Evolutionary conservation across 2,113 vertebrate species (phyloP).

Genomic region (Sitta europaea): DNA sequence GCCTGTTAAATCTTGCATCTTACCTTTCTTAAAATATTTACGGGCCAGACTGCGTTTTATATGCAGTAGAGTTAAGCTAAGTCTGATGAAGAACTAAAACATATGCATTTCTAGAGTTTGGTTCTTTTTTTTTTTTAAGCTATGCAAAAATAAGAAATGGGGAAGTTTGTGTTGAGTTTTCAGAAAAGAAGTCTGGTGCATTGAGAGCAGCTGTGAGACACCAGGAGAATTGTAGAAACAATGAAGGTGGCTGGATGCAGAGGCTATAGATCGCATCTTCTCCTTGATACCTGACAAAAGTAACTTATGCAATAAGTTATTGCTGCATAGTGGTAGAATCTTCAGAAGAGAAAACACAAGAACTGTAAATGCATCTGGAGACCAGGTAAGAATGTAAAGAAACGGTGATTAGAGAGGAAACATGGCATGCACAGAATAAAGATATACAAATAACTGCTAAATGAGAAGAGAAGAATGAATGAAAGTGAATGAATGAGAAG

Average conservation of each 20-base stretch:
- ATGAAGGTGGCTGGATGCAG: conserved; percentile 66
- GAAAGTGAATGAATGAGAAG: conserved; percentile 64
- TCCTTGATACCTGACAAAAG: conserved; percentile 64
- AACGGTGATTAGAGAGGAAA: conserved; percentile 42
- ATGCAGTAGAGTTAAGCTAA: conserved; percentile 41
- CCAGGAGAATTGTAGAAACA: conserved; percentile 63
- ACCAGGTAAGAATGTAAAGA: conserved; percentile 60
- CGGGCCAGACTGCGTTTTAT: not conserved
- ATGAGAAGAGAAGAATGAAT: conserved; percentile 63
- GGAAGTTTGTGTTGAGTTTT: conserved; percentile 70
- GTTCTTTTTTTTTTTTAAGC: conserved; percentile 27
- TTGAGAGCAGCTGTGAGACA: conserved; percentile 66
- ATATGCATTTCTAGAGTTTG: conserved; percentile 58
- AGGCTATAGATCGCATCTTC: conserved; percentile 65
- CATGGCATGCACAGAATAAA: conserved; percentile 52
- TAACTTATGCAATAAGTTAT: conserved; percentile 62
- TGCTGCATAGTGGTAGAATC: conserved; percentile 60
- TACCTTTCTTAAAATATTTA: not conserved
- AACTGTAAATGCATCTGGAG: conserved; percentile 58
- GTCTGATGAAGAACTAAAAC: conserved; percentile 24
- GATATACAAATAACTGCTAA: conserved; percentile 48
- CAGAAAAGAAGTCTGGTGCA: conserved; percentile 68
- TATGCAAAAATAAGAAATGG: conserved; percentile 66
- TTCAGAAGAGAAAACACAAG: conserved; percentile 60
- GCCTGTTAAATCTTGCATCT: not conserved